Evolutionary conservation across 35 echinoderm and acorn worm species (phyloP).

Genomic region (Lytechinus variegatus): DNA sequence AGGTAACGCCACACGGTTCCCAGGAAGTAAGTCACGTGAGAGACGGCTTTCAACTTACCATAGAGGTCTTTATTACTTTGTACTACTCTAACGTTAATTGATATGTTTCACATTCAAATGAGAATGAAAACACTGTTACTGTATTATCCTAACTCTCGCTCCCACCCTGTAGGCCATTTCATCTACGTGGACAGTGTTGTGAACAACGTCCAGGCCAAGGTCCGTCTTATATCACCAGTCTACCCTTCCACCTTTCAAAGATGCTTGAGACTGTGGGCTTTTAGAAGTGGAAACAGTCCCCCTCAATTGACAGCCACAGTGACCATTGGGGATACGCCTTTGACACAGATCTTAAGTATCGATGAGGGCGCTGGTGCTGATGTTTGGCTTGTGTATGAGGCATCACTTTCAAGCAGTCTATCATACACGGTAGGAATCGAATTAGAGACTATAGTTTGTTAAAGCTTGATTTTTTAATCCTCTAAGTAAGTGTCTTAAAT

Average conservation of each 20-base stretch:
- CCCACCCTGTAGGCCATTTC: constrained; percentile 55
- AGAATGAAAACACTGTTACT: not conserved
- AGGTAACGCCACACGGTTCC: too few species aligned
- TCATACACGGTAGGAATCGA: not conserved
- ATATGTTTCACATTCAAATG: too few species aligned
- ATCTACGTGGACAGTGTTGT: constrained; percentile 63
- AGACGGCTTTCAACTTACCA: too few species aligned
- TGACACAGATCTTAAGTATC: not conserved
- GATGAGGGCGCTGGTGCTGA: not conserved
- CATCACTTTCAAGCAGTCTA: not conserved
- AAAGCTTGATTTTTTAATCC: too few species aligned
- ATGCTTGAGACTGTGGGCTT: constrained; percentile 68
- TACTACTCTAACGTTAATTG: too few species aligned
- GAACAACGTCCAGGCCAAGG: not conserved
- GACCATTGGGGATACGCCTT: not conserved
- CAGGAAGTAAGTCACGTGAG: too few species aligned
- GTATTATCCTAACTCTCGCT: not conserved
- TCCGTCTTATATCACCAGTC: constrained; percentile 48
- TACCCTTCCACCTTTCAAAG: constrained; percentile 62
- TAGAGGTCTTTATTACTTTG: too few species aligned
- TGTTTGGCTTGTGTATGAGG: constrained; percentile 1
- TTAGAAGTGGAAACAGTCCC: constrained; percentile 35
- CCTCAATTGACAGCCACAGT: not conserved
- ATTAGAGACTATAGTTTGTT: not conserved
- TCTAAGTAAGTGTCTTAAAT: too few species aligned